Evolutionary conservation across 2,888 invertebrate genomes (phyloP).

Genomic region (Adineta ricciae): DNA sequence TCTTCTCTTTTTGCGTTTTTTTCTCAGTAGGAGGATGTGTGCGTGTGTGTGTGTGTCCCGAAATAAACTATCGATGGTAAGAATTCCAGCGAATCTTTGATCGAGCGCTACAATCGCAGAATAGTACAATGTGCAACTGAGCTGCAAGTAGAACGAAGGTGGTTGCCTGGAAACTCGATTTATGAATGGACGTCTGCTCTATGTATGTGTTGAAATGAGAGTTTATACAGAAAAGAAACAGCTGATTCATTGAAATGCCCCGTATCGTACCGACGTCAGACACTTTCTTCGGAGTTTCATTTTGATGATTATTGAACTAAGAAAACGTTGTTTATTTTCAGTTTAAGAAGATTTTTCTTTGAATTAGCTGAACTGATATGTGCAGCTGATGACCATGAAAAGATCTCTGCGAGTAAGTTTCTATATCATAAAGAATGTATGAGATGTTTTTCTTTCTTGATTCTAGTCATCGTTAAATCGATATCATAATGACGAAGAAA

Average conservation of each 20-base stretch:
- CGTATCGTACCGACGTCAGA: background rate
- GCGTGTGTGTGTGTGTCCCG: background rate
- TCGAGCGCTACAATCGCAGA: background rate
- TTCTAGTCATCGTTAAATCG: background rate
- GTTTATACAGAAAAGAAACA: background rate
- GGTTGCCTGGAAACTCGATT: background rate
- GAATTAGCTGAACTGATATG: background rate
- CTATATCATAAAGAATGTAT: background rate
- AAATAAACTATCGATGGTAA: background rate
- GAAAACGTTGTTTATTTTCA: background rate
- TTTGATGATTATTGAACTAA: background rate
- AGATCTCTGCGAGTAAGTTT: background rate
- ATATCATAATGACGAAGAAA: background rate
- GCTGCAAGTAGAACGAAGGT: background rate
- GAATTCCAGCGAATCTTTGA: background rate
- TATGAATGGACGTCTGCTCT: background rate
- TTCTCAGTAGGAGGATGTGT: too few species aligned
- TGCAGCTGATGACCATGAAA: background rate
- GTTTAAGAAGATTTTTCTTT: background rate
- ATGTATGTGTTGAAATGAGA: background rate
- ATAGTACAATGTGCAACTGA: background rate
- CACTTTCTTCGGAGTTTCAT: too few species aligned
- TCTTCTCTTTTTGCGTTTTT: too few species aligned
- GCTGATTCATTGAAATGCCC: background rate
- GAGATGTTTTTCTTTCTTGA: background rate